These are phyloP conservation scores for Serilophus lunatus DNA, from an alignment of 2,113 vertebrate species.

Conservation along the genomic window DNA sequence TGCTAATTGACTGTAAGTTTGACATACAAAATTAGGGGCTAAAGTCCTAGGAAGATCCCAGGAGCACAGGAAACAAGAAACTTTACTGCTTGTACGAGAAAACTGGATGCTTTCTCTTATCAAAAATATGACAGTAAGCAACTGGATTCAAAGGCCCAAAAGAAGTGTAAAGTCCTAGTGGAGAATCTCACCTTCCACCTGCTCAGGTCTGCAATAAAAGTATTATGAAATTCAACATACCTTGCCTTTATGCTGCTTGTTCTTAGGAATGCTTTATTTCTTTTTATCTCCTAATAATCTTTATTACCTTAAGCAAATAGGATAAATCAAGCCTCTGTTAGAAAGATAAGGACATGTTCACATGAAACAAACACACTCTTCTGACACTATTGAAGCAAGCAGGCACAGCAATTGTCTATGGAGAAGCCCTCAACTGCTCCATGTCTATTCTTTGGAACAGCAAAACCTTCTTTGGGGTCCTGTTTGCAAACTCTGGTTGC, in stretches of 20 bases:
- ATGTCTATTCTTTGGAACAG: neutral
- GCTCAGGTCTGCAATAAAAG: neutral
- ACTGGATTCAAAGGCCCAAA: neutral
- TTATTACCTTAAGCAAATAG: neutral
- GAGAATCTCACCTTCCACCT: neutral
- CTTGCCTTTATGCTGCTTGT: neutral
- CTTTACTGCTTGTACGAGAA: neutral
- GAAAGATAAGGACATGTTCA: neutral
- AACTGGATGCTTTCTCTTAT: neutral
- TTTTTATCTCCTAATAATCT: neutral
- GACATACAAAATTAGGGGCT: neutral
- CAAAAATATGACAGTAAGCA: neutral
- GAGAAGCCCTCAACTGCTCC: neutral
- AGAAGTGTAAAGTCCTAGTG: neutral
- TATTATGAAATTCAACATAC: accelerated
- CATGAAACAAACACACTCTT: neutral
- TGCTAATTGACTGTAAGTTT: neutral
- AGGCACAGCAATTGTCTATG: neutral
- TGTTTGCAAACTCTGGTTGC: accelerated
- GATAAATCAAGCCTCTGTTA: neutral
- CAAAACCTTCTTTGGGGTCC: neutral
- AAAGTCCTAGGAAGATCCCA: neutral
- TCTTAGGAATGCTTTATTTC: neutral
- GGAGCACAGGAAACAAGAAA: neutral
- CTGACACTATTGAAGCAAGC: neutral